phyloP scores from a whole-genome alignment of 2,888 invertebrate genomes.

The Tineola bisselliella region DNA sequence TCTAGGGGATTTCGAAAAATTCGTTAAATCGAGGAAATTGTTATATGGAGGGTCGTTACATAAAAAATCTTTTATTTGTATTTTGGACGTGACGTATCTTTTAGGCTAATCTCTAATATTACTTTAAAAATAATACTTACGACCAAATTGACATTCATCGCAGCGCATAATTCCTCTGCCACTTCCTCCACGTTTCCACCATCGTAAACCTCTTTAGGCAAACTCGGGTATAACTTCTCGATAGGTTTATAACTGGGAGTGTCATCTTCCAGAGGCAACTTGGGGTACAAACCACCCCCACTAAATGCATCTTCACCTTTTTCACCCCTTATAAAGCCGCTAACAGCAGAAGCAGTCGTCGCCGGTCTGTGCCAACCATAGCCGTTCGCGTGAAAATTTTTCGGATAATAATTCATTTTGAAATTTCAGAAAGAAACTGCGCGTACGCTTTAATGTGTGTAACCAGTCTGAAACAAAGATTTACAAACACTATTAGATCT shows the following conservation, averaged over 20 bases:
- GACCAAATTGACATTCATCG: conserved; percentile 49
- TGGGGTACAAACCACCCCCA: conserved; percentile 45
- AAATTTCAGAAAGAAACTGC: background rate
- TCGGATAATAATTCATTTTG: conserved; percentile 44
- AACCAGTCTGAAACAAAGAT: conserved; percentile 1
- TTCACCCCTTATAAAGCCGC: conserved; percentile 48
- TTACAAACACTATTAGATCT: background rate
- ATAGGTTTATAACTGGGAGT: conserved; percentile 35
- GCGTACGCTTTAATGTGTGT: no score
- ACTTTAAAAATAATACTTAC: conserved; percentile 32
- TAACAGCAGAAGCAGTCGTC: conserved; percentile 41
- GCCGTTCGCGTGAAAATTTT: conserved; percentile 56
- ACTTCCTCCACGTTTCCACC: conserved; percentile 54
- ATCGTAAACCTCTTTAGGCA: conserved; percentile 57
- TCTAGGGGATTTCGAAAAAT: no score
- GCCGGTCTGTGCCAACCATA: conserved; percentile 56
- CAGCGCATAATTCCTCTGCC: conserved; percentile 49
- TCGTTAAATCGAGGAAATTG: no score
- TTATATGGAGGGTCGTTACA: no score
- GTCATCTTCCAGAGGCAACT: conserved; percentile 46
- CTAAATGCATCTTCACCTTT: conserved; percentile 25
- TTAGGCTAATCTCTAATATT: no score
- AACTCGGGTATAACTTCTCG: conserved; percentile 46
- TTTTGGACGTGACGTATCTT: no score
- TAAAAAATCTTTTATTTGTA: no score